A percentile compares a stretch with the other conserved stretches of the same genome.
These are phyloP conservation scores for Actinia tenebrosa DNA, from an alignment of 64 coral and sea anemone species.

Conservation along the genomic window DNA sequence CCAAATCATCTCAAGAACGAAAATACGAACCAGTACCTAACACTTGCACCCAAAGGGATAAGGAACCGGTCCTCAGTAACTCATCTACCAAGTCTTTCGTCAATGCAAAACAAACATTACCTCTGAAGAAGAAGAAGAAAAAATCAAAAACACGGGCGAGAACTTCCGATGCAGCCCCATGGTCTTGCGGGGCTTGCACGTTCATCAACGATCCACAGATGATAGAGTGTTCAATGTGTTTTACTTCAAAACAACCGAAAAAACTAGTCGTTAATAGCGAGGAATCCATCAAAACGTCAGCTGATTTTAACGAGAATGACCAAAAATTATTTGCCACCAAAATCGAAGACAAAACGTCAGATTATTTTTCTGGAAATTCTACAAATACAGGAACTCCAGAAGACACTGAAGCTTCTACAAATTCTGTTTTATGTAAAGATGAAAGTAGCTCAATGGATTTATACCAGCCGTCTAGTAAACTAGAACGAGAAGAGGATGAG, in stretches of 20 bases:
- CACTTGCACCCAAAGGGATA: neutral
- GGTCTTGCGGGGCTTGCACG: conserved; percentile 70
- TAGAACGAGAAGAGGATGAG: neutral
- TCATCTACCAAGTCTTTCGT: neutral
- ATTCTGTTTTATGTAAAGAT: neutral
- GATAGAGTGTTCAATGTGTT: conserved; percentile 86
- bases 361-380: neutral
- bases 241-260: conserved; percentile 31
- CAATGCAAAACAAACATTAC: neutral
- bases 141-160: neutral
- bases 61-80: neutral
- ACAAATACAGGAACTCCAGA: neutral
- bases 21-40: neutral
- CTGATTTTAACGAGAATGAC: neutral
- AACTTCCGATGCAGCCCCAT: conserved; percentile 12
- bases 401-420: neutral
- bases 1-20: neutral
- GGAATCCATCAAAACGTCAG: neutral
- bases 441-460: neutral
- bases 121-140: neutral
- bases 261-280: neutral
- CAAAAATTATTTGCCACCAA: neutral
- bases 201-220: conserved; percentile 68
- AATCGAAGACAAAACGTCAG: neutral
- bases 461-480: neutral